A percentile compares a stretch with the other conserved stretches of the same genome.
Evolutionary conservation across 1,140 invertebrate species (phyloP).

Genomic region (Drusus annulatus): DNA sequence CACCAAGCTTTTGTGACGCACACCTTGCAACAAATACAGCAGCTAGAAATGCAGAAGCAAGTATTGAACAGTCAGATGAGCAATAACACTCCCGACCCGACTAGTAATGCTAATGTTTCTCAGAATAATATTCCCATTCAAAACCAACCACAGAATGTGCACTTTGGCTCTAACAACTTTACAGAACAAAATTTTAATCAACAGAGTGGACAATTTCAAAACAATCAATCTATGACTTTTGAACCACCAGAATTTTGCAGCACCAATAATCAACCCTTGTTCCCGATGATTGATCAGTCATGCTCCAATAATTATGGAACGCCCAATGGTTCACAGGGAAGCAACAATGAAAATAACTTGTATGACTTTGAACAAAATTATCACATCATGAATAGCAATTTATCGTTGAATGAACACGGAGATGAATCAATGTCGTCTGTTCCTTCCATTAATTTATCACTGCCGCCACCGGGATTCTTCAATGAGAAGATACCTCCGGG

Average conservation of each 20-base stretch:
- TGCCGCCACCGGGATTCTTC: slow-evolving; percentile 74
- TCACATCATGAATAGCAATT: slow-evolving; percentile 42
- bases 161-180: slow-evolving; percentile 58
- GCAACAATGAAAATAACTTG: slow-evolving; percentile 60
- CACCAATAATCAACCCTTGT: slow-evolving; percentile 43
- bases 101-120: slow-evolving; percentile 31
- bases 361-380: slow-evolving; percentile 53
- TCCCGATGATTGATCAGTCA: slow-evolving; percentile 35
- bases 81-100: slow-evolving; percentile 58
- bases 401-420: slow-evolving; percentile 47
- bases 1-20: slow-evolving; percentile 96
- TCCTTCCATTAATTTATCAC: slow-evolving; percentile 70
- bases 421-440: slow-evolving; percentile 65
- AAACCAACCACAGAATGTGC: slow-evolving; percentile 61
- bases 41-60: slow-evolving; percentile 85
- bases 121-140: slow-evolving; percentile 50
- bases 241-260: slow-evolving; percentile 50
- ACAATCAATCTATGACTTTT: slow-evolving; percentile 36
- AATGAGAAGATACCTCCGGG: slow-evolving; percentile 62
- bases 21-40: slow-evolving; percentile 90
- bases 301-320: slow-evolving; percentile 39
- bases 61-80: slow-evolving; percentile 78
- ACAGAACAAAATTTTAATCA: slow-evolving; percentile 64
- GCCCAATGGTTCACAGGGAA: slow-evolving; percentile 45
- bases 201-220: slow-evolving; percentile 58